Conservation (phyloP, 2,113 vertebrate genomes). For the Mystacornis crossleyi region DNA sequence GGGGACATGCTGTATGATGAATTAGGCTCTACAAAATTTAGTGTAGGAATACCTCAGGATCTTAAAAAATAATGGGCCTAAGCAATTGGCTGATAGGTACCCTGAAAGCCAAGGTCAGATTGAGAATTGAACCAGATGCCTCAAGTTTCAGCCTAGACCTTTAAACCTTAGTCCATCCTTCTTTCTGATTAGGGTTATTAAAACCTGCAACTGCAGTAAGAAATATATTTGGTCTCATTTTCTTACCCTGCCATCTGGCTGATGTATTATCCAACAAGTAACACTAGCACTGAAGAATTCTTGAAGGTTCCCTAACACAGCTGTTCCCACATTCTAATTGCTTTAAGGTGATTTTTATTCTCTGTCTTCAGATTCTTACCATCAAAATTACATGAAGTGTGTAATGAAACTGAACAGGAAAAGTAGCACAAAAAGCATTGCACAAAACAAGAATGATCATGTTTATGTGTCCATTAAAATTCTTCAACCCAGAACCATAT, state of each 20-base stretch:
- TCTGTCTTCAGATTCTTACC: constrained; percentile 44
- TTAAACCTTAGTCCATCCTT: constrained; percentile 2
- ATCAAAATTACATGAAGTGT: constrained; percentile 42
- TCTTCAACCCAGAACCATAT: constrained; percentile 33
- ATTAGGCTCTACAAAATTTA: background rate
- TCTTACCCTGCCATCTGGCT: constrained; percentile 37
- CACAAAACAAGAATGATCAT: constrained; percentile 43
- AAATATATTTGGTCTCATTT: constrained; percentile 25
- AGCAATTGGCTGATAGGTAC: background rate
- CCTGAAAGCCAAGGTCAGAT: background rate
- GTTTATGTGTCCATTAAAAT: constrained; percentile 58
- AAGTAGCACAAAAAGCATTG: background rate
- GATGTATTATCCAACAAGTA: constrained; percentile 39
- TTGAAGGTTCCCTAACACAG: constrained; percentile 37
- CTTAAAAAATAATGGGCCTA: background rate
- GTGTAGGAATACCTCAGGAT: background rate
- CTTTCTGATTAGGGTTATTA: background rate
- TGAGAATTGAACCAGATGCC: background rate
- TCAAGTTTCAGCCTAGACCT: background rate
- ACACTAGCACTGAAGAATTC: constrained; percentile 7
- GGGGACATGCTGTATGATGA: background rate
- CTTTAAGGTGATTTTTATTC: constrained; percentile 45
- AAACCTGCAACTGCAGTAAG: background rate
- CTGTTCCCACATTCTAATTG: constrained; percentile 46
- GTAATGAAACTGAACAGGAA: constrained; percentile 36